Evolutionary conservation across 2,888 invertebrate species (phyloP).

Genomic region (Ophraella communa): DNA sequence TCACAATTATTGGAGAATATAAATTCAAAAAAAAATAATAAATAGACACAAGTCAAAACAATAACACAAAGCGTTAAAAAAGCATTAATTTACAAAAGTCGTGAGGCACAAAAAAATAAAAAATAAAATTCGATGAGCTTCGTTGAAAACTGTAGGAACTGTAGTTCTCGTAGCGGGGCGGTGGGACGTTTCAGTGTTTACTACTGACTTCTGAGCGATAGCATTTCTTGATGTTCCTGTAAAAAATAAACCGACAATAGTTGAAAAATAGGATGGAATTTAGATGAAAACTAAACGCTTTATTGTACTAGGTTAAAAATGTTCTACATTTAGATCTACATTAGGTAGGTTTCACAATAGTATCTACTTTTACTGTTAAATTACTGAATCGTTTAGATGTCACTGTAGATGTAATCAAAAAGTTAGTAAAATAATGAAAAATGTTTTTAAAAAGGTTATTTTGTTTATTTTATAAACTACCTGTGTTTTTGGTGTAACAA

Average conservation of each 20-base stretch:
- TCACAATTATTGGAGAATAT: constrained; percentile 55
- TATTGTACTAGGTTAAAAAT: constrained; percentile 26
- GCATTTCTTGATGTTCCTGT: constrained; percentile 55
- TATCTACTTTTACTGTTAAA: constrained; percentile 37
- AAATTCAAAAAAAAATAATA: constrained; percentile 47
- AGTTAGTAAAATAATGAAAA: too few relatives aligned
- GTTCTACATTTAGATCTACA: constrained; percentile 34
- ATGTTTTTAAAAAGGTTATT: too few relatives aligned
- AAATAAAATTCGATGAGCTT: constrained; percentile 10
- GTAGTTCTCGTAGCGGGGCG: constrained; percentile 46
- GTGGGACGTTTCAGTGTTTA: constrained; percentile 44
- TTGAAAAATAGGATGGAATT: too few relatives aligned
- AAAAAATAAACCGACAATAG: too few relatives aligned
- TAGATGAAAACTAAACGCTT: constrained; percentile 23
- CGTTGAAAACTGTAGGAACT: constrained; percentile 44
- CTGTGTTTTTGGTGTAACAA: too few relatives aligned
- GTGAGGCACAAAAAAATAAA: constrained; percentile 12
- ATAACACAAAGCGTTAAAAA: constrained; percentile 35
- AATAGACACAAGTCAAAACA: constrained; percentile 47
- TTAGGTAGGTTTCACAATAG: constrained; percentile 44
- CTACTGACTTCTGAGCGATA: constrained; percentile 47
- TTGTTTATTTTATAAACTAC: too few relatives aligned
- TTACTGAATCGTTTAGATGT: too few relatives aligned
- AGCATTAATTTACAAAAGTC: constrained; percentile 37
- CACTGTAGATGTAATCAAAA: too few relatives aligned